phyloP scores from a whole-genome alignment of 1,140 invertebrate genomes.

The Megathymus violae region DNA sequence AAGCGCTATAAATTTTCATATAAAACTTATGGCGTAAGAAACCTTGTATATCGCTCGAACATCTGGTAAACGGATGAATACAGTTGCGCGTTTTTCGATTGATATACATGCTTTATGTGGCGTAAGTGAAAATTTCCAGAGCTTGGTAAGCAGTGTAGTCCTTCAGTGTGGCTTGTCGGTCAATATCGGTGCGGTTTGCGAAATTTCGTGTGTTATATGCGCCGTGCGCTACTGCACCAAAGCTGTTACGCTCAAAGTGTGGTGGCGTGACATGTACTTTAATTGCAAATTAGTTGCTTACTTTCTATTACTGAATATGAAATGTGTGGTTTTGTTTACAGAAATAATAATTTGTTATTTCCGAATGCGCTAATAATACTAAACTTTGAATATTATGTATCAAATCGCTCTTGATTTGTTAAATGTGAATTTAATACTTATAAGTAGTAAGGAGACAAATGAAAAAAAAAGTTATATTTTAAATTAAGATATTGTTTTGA shows the following conservation, averaged over 20 bases:
- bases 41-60: too few relatives aligned
- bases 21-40: too few relatives aligned
- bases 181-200: constrained; percentile 59
- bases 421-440: too few relatives aligned
- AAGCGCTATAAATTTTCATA: too few relatives aligned
- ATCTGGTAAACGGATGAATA: constrained; percentile 14
- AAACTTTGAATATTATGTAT: too few relatives aligned
- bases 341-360: too few relatives aligned
- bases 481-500: too few relatives aligned
- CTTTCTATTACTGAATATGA: constrained; percentile 7
- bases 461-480: too few relatives aligned
- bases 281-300: neutral
- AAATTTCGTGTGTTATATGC: constrained; percentile 44
- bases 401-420: too few relatives aligned
- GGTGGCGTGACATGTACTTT: constrained; percentile 19
- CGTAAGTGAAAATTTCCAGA: constrained; percentile 31
- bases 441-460: too few relatives aligned
- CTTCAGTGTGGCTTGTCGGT: constrained; percentile 65
- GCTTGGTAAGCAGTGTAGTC: constrained; percentile 52
- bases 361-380: too few relatives aligned
- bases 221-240: constrained; percentile 24
- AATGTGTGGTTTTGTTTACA: too few relatives aligned
- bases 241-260: constrained; percentile 31
- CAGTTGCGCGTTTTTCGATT: constrained; percentile 20
- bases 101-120: constrained; percentile 24